These are phyloP conservation scores for Ridgeia piscesae DNA, from an alignment of 1,140 invertebrate genomes.

Conservation along the genomic window DNA sequence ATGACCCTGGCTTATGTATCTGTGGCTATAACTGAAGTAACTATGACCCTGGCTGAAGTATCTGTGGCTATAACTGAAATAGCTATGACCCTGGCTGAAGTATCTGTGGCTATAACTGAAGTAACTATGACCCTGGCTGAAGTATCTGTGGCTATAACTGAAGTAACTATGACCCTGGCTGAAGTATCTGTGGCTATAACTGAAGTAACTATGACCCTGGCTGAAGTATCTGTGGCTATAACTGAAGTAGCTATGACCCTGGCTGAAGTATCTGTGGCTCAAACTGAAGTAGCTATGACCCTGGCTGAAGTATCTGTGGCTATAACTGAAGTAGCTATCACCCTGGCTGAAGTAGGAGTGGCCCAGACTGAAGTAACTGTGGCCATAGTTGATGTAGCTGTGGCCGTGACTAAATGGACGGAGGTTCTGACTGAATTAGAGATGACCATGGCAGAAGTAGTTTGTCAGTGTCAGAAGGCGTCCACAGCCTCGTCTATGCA, in stretches of 20 bases:
- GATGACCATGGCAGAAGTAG: not conserved
- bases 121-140: not conserved
- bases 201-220: not conserved
- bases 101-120: not conserved
- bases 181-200: not conserved
- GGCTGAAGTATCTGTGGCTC: not conserved
- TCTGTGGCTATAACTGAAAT: not conserved
- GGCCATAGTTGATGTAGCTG: not conserved
- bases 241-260: not conserved
- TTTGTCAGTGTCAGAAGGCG: too few relatives aligned
- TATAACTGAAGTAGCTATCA: too few relatives aligned
- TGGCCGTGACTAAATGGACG: not conserved
- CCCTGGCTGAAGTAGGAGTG: not conserved
- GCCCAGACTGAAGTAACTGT: not conserved
- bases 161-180: not conserved
- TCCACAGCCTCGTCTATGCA: too few relatives aligned
- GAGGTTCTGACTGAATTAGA: not conserved
- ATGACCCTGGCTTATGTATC: not conserved
- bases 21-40: not conserved
- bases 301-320: not conserved
- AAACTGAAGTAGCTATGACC: not conserved
- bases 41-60: not conserved
- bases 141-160: not conserved
- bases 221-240: not conserved
- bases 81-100: not conserved